Evolutionary conservation across 2,113 vertebrate genomes (phyloP), one percentile per base, ranked within the genome.

Genomic region (Pangasianodon hypophthalmus): DNA sequence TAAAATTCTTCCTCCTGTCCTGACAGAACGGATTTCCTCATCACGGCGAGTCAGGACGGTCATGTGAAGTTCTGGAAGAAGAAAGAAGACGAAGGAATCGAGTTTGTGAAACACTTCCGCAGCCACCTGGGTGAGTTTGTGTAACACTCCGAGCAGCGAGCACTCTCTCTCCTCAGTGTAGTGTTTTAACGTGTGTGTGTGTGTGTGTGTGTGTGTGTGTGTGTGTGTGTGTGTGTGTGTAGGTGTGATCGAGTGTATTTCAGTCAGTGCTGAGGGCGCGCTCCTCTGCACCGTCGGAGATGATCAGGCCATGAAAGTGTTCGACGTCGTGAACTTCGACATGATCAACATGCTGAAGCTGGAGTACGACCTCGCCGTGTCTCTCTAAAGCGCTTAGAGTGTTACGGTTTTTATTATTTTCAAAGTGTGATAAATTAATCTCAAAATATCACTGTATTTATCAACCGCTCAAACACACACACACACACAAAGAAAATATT

Each of bases 291-390:
- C 98, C 11, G 97, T 99, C 69, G 98, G 98, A 32, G 98, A 99
- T 84, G 98, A 99, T 94, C 97, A 97, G 96, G 98, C 98, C 90
- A 99, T 99, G 98, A 99, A 99, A 92, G 97, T 99, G 0, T 99
- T 99, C 93, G 98, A 99, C 90, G 98, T 99, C 0, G 98, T 99
- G 90, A 99, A 99, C 95, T 99, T 99, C 91, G 98, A 99, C 95
- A 99, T 99, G 98, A 99, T 99, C 95, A 99, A 99, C 92, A 99
- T 99, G 98, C 95, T 99, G 90, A 99, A 98, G 92, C 94, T 99
- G 92, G 98, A 97, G 98, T 99, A 94, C 96, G 96, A 95, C 84
- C 21, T 73, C 64, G 6, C 64, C 13, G 37, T 19, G 32, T 73
- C 32, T 48, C 24, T 6, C 5, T 48, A 2, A 83, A 1, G 7